phyloP scores from a whole-genome alignment of 2,888 invertebrate genomes.

The Drosophila incognita region DNA sequence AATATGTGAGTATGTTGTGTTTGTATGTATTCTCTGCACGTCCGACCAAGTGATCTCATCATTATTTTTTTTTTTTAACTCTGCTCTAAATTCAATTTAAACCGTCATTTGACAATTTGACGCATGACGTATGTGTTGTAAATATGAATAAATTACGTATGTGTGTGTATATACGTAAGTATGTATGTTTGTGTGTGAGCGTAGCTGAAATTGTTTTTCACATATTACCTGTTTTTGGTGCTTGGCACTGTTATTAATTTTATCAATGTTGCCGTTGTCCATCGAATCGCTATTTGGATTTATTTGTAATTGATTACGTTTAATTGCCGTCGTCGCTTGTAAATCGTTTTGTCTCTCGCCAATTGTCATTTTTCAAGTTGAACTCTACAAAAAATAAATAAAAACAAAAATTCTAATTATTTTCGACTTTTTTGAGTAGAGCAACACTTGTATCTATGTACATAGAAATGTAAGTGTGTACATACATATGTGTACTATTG shows the following conservation, averaged over 20 bases:
- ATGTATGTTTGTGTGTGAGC: too few relatives aligned
- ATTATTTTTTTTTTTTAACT: background rate
- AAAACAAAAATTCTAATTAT: background rate
- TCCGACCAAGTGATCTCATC: conserved; percentile 43
- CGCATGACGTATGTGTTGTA: background rate
- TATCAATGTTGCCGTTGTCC: conserved; percentile 50
- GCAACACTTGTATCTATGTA: background rate
- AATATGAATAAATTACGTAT: background rate
- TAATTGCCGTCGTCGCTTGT: conserved; percentile 39
- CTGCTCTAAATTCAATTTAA: conserved; percentile 16
- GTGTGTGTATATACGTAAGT: background rate
- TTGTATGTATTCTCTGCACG: background rate
- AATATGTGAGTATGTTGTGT: background rate
- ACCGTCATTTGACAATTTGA: background rate
- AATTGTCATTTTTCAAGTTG: conserved; percentile 66
- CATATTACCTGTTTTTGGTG: conserved; percentile 49
- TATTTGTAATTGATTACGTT: conserved; percentile 30
- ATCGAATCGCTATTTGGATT: conserved; percentile 43
- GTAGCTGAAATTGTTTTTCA: background rate
- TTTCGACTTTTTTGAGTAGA: background rate
- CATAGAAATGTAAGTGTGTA: background rate
- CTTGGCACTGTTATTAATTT: conserved; percentile 34
- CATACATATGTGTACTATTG: background rate
- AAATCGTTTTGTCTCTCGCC: conserved; percentile 70
- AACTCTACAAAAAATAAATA: conserved; percentile 17